Conservation (phyloP, 2,797 vertebrate species). For the Pangasius djambal region DNA sequence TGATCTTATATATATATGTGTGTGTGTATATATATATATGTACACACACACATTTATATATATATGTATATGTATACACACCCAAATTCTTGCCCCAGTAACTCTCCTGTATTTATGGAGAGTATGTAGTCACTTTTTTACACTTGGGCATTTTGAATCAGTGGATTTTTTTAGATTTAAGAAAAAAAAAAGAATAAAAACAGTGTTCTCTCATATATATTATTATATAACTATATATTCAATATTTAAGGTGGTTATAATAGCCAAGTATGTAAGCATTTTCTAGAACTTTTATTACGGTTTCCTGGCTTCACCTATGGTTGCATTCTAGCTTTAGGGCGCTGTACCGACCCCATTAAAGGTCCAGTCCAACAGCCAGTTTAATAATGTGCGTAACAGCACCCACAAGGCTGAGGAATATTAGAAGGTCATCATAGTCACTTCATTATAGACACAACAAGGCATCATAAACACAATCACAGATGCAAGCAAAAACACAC, state of each 20-base stretch:
- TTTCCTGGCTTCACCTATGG: conserved; percentile 81
- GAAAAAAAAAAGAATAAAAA: conserved; percentile 80
- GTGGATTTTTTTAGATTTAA: conserved; percentile 82
- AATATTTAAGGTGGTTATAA: conserved; percentile 87
- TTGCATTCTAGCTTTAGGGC: conserved; percentile 75
- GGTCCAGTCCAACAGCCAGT: conserved; percentile 70
- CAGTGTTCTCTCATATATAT: conserved; percentile 85
- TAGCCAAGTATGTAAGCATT: conserved; percentile 88
- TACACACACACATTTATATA: not conserved
- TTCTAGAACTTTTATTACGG: conserved; percentile 86
- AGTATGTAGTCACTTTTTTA: conserved; percentile 83
- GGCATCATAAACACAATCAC: conserved; percentile 42
- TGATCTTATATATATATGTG: not conserved
- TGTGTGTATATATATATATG: not conserved
- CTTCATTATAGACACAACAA: conserved; percentile 49
- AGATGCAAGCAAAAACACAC: not conserved
- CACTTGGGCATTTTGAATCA: conserved; percentile 86
- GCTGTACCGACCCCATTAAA: conserved; percentile 71
- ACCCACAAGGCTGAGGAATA: conserved; percentile 69
- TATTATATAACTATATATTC: conserved; percentile 86
- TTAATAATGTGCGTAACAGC: conserved; percentile 65
- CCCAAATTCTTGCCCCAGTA: conserved; percentile 77
- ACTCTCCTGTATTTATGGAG: conserved; percentile 75
- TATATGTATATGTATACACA: conserved; percentile 29
- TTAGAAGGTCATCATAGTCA: conserved; percentile 60